These are phyloP conservation scores for Mormyrus lacerda DNA, from an alignment of 2,113 vertebrate species.

Conservation along the genomic window DNA sequence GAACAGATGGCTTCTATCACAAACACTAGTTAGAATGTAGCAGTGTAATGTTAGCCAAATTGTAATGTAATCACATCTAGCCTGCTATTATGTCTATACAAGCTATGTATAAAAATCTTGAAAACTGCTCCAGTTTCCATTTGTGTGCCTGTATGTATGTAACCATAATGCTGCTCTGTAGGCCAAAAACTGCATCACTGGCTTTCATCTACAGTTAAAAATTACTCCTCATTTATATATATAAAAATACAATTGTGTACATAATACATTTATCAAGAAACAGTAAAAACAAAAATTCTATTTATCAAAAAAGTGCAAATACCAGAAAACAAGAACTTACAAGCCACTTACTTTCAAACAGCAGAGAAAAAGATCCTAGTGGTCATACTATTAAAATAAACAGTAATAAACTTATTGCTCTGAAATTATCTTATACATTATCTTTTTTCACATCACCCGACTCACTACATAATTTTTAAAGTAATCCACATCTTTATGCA, in stretches of 20 bases:
- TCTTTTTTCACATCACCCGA: neutral
- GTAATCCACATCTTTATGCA: slow-evolving; percentile 19
- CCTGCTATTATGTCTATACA: neutral
- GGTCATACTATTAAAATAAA: neutral
- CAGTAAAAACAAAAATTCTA: neutral
- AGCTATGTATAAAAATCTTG: neutral
- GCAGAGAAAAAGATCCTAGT: neutral
- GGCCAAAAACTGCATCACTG: neutral
- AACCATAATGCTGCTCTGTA: neutral
- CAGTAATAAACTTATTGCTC: neutral
- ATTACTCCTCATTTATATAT: neutral
- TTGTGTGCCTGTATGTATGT: neutral
- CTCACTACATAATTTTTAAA: neutral
- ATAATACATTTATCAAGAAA: neutral
- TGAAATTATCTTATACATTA: neutral
- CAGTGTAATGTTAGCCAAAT: neutral
- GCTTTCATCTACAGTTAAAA: neutral
- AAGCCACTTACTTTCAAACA: neutral
- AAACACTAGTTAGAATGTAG: neutral
- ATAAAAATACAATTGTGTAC: neutral
- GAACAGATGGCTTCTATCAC: neutral
- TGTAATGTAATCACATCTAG: neutral
- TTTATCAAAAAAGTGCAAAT: neutral
- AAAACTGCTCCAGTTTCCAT: neutral
- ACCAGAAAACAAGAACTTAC: neutral